Conservation (phyloP, 2,113 vertebrate species). For the Amblyornis subalaris region DNA sequence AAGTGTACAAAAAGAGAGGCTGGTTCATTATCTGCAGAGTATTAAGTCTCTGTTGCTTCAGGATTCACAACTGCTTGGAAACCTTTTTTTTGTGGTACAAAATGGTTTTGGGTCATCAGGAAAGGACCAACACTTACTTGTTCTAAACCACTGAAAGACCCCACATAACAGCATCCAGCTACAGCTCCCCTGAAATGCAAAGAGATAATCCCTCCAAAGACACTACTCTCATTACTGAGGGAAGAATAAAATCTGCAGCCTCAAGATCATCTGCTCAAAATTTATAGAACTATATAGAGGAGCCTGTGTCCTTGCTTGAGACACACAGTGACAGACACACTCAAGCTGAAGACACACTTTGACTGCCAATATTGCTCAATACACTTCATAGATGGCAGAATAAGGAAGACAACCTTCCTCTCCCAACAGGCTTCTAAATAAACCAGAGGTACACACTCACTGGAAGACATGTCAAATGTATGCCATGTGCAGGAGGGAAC, state of each 20-base stretch:
- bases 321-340: not conserved
- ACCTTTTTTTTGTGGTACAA: rapidly evolving
- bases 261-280: not conserved
- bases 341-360: not conserved
- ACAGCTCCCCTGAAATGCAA: not conserved
- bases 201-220: not conserved
- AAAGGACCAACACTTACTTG: not conserved
- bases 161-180: not conserved
- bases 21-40: not conserved
- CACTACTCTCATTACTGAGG: not conserved
- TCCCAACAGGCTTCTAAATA: not conserved
- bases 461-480: not conserved
- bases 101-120: not conserved
- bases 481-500: not conserved
- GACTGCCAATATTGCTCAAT: not conserved
- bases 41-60: not conserved
- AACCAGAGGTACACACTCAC: not conserved
- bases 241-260: not conserved
- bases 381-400: not conserved
- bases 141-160: not conserved
- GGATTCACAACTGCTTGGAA: not conserved
- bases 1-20: not conserved
- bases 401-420: not conserved
- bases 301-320: not conserved
- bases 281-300: not conserved